These are phyloP conservation scores for Phaedon cochleariae DNA, from an alignment of 2,888 invertebrate species.

Conservation along the genomic window DNA sequence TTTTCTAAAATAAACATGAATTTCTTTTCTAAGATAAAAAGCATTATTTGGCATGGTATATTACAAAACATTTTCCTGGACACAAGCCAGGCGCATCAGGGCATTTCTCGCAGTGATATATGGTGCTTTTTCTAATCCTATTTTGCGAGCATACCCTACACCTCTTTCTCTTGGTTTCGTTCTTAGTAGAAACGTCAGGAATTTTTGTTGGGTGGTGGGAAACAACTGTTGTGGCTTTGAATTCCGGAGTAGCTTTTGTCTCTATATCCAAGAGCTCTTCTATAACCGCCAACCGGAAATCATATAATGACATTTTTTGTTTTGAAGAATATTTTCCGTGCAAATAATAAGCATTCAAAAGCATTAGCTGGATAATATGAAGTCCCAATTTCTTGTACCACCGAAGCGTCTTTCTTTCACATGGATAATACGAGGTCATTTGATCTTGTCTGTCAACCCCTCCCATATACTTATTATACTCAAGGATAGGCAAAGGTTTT, in stretches of 20 bases:
- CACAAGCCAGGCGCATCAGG: constrained; percentile 23
- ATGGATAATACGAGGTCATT: no score
- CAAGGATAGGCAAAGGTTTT: no score
- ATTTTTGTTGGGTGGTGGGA: constrained; percentile 19
- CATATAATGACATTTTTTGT: constrained; percentile 17
- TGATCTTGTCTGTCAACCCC: no score
- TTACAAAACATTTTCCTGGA: constrained; percentile 17
- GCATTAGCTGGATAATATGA: constrained; percentile 26
- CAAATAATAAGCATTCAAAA: constrained; percentile 29
- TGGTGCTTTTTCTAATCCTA: constrained; percentile 22
- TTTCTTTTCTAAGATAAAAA: constrained; percentile 14
- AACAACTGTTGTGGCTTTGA: constrained; percentile 5
- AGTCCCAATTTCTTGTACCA: constrained; percentile 47
- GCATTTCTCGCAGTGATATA: constrained; percentile 23
- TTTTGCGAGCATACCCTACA: constrained; percentile 27
- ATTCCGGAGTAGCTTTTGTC: constrained; percentile 1
- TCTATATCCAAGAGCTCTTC: constrained; percentile 5
- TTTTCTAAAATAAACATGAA: no score
- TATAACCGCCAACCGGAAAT: constrained; percentile 14
- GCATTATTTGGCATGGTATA: constrained; percentile 15
- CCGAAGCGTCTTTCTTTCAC: constrained; percentile 35
- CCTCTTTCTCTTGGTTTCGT: constrained; percentile 23
- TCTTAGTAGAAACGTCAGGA: constrained; percentile 13
- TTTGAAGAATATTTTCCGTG: constrained; percentile 20
- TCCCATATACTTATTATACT: no score